Conservation (phyloP, 2,113 vertebrate species). For the Tricholaema leucomelas region DNA sequence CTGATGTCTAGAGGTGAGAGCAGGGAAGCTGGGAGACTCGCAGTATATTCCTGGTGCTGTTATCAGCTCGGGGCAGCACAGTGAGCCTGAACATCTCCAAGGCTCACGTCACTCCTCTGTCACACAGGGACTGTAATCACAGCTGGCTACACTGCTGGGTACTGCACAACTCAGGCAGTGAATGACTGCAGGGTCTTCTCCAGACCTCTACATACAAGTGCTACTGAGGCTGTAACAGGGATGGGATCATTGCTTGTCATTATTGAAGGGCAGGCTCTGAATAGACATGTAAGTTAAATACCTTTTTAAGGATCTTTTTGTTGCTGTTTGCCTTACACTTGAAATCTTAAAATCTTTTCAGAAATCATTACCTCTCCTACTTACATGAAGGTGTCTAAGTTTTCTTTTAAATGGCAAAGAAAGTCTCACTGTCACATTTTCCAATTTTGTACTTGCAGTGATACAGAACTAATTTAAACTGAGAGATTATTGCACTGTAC, state of each 20-base stretch:
- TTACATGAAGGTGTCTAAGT: neutral
- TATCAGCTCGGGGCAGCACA: neutral
- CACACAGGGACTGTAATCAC: neutral
- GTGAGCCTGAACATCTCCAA: neutral
- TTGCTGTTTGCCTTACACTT: neutral
- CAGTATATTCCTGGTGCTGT: neutral
- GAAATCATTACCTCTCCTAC: neutral
- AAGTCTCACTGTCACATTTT: neutral
- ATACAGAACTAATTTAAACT: neutral
- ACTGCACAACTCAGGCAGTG: rapidly evolving
- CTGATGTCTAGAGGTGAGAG: neutral
- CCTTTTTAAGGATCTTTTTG: neutral
- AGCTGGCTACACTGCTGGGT: too few species aligned
- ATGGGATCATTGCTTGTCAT: neutral
- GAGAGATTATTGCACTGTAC: neutral
- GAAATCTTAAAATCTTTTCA: neutral
- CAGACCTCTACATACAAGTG: neutral
- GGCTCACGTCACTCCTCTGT: neutral
- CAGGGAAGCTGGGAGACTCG: rapidly evolving
- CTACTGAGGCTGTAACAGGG: neutral
- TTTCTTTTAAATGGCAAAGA: neutral
- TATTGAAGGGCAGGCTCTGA: neutral
- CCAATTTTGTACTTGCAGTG: neutral
- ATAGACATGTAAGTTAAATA: neutral
- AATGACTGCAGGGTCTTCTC: neutral